A percentile compares a stretch with the other conserved stretches of the same genome.
These are phyloP conservation scores for Eristalinus aeneus DNA, from an alignment of 2,888 invertebrate genomes.

Conservation along the genomic window DNA sequence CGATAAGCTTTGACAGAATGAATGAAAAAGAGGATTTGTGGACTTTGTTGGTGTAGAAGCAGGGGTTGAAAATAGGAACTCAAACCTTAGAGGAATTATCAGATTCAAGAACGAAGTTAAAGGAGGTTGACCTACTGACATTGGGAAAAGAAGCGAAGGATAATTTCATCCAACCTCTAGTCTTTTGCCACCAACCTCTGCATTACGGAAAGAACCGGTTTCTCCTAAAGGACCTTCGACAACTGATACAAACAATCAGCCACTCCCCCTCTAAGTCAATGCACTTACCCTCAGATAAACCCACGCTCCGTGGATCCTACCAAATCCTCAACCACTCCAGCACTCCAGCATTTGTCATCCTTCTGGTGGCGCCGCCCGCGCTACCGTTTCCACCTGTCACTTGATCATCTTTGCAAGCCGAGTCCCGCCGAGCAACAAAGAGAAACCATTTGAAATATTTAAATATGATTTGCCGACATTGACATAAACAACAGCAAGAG, in stretches of 20 bases:
- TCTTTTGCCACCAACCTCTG: too few species aligned
- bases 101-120: too few species aligned
- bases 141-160: not conserved
- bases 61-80: too few species aligned
- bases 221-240: slow-evolving; percentile 12
- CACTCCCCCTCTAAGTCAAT: slow-evolving; percentile 29
- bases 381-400: slow-evolving; percentile 15
- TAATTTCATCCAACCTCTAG: too few species aligned
- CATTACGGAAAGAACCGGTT: too few species aligned
- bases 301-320: slow-evolving; percentile 19
- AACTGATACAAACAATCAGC: slow-evolving; percentile 33
- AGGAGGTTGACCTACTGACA: not conserved
- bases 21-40: not conserved
- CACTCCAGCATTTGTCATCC: slow-evolving; percentile 47
- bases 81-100: too few species aligned
- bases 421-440: slow-evolving; percentile 49
- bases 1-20: not conserved
- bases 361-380: not conserved
- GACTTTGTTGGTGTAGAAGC: too few species aligned
- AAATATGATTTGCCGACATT: slow-evolving; percentile 57
- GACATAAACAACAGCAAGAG: slow-evolving; percentile 47
- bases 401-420: slow-evolving; percentile 24
- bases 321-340: not conserved
- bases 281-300: slow-evolving; percentile 57
- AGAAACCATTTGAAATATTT: slow-evolving; percentile 64